A percentile compares a stretch with the other conserved stretches of the same genome.
phyloP scores from a whole-genome alignment of 2,797 vertebrate species.

The Typhlichthys subterraneus region DNA sequence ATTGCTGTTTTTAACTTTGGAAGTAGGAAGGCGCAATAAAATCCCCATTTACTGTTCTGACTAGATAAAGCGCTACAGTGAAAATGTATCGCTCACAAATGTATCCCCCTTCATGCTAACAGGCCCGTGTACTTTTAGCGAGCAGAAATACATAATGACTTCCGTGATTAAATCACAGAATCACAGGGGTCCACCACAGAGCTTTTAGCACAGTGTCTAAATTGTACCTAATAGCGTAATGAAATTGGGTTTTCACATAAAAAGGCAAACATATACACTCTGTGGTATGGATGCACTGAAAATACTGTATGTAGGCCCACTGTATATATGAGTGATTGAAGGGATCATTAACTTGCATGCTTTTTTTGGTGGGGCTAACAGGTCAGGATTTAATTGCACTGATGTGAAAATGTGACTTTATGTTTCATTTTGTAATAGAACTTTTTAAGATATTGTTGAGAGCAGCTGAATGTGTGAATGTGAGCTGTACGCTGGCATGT shows the following conservation, averaged over 20 bases:
- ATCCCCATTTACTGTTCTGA: constrained; percentile 27
- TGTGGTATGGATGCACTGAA: constrained; percentile 56
- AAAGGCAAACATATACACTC: constrained; percentile 41
- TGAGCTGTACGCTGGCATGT: constrained; percentile 60
- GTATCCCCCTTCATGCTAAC: constrained; percentile 26
- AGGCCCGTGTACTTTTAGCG: constrained; percentile 13
- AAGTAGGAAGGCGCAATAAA: constrained; percentile 65
- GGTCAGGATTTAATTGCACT: constrained; percentile 79
- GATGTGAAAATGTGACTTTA: constrained; percentile 68
- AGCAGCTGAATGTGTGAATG: constrained; percentile 64
- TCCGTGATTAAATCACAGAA: constrained; percentile 29
- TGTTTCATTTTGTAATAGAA: constrained; percentile 63
- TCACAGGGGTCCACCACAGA: constrained; percentile 45
- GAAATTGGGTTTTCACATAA: constrained; percentile 48
- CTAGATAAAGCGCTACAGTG: constrained; percentile 20
- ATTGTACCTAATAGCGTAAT: constrained; percentile 44
- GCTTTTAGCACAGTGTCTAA: constrained; percentile 50
- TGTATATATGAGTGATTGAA: constrained; percentile 67
- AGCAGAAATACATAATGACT: constrained; percentile 37
- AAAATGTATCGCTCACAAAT: constrained; percentile 38
- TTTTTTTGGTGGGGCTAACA: constrained; percentile 70
- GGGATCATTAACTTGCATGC: constrained; percentile 72
- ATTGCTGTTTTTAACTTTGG: constrained; percentile 39
- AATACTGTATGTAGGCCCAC: constrained; percentile 37
- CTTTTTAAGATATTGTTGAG: constrained; percentile 50